Conservation (phyloP, 2,113 vertebrate species). For the Terrapene triunguis region DNA sequence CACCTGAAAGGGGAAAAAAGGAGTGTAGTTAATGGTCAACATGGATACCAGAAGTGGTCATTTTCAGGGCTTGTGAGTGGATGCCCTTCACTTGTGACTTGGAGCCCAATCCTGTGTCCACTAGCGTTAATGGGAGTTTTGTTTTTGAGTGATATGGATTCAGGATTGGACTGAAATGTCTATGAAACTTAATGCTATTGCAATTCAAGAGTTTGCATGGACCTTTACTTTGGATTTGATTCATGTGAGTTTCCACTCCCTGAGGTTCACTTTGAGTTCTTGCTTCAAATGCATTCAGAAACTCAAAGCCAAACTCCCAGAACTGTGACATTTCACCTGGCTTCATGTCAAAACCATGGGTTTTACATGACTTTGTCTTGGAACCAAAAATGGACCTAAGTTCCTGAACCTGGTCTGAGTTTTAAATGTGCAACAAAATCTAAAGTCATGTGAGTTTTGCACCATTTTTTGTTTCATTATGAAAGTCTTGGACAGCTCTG, state of each 20-base stretch:
- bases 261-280: constrained; percentile 47
- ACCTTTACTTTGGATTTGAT: constrained; percentile 45
- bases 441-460: neutral
- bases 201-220: constrained; percentile 35
- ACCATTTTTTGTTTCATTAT: neutral
- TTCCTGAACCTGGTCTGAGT: constrained; percentile 29
- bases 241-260: constrained; percentile 51
- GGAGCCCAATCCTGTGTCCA: neutral
- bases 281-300: constrained; percentile 22
- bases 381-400: constrained; percentile 35
- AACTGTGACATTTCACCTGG: constrained; percentile 5
- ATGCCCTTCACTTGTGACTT: accelerated
- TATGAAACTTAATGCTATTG: neutral
- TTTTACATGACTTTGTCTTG: neutral
- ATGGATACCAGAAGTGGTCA: neutral
- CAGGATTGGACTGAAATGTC: neutral
- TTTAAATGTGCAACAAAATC: constrained; percentile 13
- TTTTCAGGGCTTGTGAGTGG: neutral
- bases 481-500: neutral
- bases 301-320: constrained; percentile 18
- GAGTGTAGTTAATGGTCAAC: neutral
- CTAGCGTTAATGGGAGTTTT: neutral
- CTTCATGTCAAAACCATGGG: neutral
- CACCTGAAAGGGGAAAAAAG: constrained; percentile 49
- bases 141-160: neutral